phyloP scores from a whole-genome alignment of 2,888 invertebrate species.

The Limnephilus lunatus region DNA sequence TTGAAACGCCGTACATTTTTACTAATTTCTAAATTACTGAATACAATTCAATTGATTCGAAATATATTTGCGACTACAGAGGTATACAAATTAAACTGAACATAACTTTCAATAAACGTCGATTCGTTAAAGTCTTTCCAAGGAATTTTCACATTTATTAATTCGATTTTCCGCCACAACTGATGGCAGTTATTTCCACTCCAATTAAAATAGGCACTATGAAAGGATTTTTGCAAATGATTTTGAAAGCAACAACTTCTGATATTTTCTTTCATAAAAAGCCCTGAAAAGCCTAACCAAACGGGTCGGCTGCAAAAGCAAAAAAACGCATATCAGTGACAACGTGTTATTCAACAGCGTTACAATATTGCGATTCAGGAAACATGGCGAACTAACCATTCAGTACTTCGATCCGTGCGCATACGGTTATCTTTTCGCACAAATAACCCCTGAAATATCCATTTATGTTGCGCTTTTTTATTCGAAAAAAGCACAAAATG shows the following conservation, averaged over 20 bases:
- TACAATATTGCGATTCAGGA: background rate
- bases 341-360: background rate
- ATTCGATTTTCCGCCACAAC: background rate
- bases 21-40: too few species aligned
- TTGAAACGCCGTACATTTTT: too few species aligned
- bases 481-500: background rate
- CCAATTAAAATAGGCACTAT: background rate
- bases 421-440: slow-evolving; percentile 13
- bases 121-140: background rate
- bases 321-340: background rate
- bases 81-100: background rate
- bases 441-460: slow-evolving; percentile 15
- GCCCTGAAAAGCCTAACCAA: background rate
- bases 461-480: slow-evolving; percentile 20
- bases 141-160: background rate
- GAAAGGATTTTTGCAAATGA: background rate
- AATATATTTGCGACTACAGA: too few species aligned
- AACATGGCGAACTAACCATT: background rate
- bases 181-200: background rate
- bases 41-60: too few species aligned
- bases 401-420: background rate
- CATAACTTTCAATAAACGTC: background rate
- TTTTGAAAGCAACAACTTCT: background rate
- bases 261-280: background rate
- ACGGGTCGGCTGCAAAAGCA: background rate